Percentiles rank a stretch among this genome's conserved stretches.
Evolutionary conservation across 1,140 invertebrate species (phyloP).

Genomic region (Caenorhabditis brenneri): DNA sequence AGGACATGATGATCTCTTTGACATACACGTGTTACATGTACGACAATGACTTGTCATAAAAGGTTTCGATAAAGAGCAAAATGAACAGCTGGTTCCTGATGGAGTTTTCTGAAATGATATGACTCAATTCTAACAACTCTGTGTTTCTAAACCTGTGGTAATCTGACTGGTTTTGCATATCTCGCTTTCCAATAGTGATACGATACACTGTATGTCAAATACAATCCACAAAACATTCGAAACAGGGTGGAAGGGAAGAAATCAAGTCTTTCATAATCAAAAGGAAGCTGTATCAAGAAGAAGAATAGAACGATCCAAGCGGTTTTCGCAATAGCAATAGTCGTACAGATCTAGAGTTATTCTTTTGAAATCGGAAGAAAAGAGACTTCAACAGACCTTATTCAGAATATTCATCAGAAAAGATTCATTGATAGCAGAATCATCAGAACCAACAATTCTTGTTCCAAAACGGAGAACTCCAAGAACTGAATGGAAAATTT

Average conservation of each 20-base stretch:
- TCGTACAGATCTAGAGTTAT: not conserved
- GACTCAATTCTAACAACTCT: not conserved
- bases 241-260: not conserved
- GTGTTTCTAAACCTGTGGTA: not conserved
- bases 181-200: not conserved
- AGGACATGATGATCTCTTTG: slow-evolving; percentile 13
- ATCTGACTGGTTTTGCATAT: not conserved
- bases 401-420: not conserved
- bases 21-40: slow-evolving; percentile 1
- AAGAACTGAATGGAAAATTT: not conserved
- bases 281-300: not conserved
- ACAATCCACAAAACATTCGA: not conserved
- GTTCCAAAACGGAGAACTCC: not conserved
- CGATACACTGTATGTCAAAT: not conserved
- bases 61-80: not conserved
- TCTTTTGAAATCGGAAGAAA: not conserved
- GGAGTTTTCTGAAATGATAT: not conserved
- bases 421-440: not conserved
- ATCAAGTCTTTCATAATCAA: not conserved
- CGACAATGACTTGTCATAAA: not conserved
- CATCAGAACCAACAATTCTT: not conserved
- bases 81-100: not conserved
- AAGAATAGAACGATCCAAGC: not conserved
- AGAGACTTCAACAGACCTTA: not conserved
- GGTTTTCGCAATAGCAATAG: not conserved